Conservation (phyloP, 2,797 vertebrate species). For the Sebastes kiyomatsui region DNA sequence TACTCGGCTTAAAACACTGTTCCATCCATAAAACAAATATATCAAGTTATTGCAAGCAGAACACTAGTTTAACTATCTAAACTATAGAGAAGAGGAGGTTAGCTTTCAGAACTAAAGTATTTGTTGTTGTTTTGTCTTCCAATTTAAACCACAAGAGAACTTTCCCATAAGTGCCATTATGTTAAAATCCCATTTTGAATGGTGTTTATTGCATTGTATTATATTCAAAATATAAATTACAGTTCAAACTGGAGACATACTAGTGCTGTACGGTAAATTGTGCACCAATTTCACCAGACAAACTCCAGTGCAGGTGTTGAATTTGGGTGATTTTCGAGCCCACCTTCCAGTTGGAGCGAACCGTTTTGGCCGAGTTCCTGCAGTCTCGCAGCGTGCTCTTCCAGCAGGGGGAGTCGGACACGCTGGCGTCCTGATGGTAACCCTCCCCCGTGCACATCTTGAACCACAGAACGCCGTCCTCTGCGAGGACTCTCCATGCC, state of each 20-base stretch:
- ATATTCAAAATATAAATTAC: background rate
- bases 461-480: conserved; percentile 94
- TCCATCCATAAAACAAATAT: fast-evolving
- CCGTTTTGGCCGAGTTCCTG: conserved; percentile 81
- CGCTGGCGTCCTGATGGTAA: conserved; percentile 78
- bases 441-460: conserved; percentile 88
- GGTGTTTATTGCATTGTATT: background rate
- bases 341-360: conserved; percentile 97
- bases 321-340: background rate
- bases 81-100: background rate
- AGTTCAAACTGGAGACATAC: background rate
- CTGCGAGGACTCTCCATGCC: conserved; percentile 91
- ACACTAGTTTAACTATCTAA: background rate
- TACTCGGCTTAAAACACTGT: background rate
- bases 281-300: background rate
- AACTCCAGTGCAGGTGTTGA: background rate
- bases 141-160: background rate
- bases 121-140: background rate
- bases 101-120: background rate
- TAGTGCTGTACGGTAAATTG: background rate
- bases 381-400: conserved; percentile 90
- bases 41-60: background rate
- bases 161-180: background rate
- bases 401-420: conserved; percentile 92
- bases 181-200: background rate